A percentile compares a stretch with the other conserved stretches of the same genome.
Conservation (phyloP, 2,888 invertebrate genomes). For the Lottia gigantea region DNA sequence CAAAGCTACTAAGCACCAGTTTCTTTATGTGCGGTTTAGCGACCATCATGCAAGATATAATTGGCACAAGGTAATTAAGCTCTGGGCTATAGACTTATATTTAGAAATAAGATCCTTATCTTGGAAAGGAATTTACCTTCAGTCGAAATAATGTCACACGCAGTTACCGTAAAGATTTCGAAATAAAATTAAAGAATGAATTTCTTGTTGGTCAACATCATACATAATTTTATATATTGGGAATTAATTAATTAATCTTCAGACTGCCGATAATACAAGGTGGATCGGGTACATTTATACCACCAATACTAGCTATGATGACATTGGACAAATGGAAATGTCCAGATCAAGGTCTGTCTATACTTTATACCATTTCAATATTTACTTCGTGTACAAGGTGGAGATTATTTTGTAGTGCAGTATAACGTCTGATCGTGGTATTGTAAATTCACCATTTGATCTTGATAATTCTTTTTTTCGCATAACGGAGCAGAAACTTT, state of each 20-base stretch:
- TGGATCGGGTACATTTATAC: conserved; percentile 46
- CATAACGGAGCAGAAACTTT: too few species aligned
- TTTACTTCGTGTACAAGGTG: background rate
- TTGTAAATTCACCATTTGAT: too few species aligned
- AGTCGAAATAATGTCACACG: background rate
- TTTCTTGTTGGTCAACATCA: too few species aligned
- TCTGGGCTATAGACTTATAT: too few species aligned
- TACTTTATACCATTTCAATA: background rate
- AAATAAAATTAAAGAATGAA: too few species aligned
- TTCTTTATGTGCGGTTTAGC: conserved; percentile 53
- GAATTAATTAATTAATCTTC: conserved; percentile 15
- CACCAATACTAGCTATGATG: conserved; percentile 51
- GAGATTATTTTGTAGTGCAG: background rate
- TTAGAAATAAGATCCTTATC: too few species aligned
- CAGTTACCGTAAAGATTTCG: too few species aligned
- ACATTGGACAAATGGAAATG: conserved; percentile 44
- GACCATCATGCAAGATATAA: conserved; percentile 43
- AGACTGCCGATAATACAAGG: conserved; percentile 55
- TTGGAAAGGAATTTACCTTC: too few species aligned
- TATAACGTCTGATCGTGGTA: background rate
- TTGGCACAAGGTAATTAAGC: conserved; percentile 44
- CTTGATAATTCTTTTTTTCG: too few species aligned
- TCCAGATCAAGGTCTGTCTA: conserved; percentile 25
- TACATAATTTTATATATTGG: background rate
- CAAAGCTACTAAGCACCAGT: conserved; percentile 44